Evolutionary conservation across 2,113 vertebrate genomes (phyloP).

Genomic region (Meles meles): DNA sequence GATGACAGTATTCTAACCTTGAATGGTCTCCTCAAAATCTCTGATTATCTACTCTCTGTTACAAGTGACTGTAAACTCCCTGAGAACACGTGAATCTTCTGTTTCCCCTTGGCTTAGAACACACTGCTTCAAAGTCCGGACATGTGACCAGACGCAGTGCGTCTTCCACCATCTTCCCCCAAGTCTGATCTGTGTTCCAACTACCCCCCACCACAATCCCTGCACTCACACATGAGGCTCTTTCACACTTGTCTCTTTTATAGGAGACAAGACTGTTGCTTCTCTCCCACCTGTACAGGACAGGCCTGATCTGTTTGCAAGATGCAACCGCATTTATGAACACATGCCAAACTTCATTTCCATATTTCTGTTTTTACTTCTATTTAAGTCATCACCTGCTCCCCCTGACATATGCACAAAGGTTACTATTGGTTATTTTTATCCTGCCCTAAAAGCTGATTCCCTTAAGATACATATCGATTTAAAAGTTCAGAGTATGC

Average conservation of each 20-base stretch:
- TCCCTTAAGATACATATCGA: background rate
- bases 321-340: background rate
- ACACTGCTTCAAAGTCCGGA: background rate
- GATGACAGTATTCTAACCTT: background rate
- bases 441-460: background rate
- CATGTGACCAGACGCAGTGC: background rate
- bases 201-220: background rate
- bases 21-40: background rate
- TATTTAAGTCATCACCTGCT: background rate
- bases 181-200: background rate
- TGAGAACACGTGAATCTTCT: background rate
- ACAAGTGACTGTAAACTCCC: background rate
- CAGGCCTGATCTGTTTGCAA: background rate
- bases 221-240: background rate
- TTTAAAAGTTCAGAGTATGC: background rate
- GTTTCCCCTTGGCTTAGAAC: background rate
- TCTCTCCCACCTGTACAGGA: background rate
- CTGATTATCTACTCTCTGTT: background rate
- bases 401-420: background rate
- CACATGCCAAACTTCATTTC: background rate
- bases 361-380: background rate
- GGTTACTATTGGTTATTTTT: background rate
- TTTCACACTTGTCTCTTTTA: background rate
- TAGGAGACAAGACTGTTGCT: background rate
- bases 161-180: background rate